Evolutionary conservation across 1,140 invertebrate species (phyloP).

Genomic region (Cepaea nemoralis): DNA sequence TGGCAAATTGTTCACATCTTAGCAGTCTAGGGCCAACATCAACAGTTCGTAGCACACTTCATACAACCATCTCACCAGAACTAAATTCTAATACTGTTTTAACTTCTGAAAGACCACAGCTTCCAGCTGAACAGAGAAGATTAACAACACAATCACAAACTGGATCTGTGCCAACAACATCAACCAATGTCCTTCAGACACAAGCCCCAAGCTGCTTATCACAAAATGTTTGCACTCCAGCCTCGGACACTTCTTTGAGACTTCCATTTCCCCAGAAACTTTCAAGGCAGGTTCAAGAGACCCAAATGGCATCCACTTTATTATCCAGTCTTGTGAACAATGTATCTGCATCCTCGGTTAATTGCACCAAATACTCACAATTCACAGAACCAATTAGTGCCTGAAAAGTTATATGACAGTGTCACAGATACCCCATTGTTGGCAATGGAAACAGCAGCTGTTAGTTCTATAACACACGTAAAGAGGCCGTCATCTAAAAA

Average conservation of each 20-base stretch:
- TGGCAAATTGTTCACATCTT: too few relatives aligned
- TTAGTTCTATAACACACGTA: not conserved
- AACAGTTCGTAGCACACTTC: too few relatives aligned
- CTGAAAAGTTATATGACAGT: not conserved
- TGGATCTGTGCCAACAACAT: not conserved
- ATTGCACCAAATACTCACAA: too few relatives aligned
- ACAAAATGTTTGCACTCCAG: not conserved
- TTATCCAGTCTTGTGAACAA: too few relatives aligned
- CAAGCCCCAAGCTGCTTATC: not conserved
- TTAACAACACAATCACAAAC: not conserved
- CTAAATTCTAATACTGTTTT: not conserved
- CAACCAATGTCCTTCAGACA: not conserved
- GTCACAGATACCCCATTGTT: not conserved
- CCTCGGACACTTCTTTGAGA: too few relatives aligned
- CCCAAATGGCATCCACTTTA: too few relatives aligned
- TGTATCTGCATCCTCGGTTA: too few relatives aligned
- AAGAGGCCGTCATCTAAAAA: not conserved
- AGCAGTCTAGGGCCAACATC: too few relatives aligned
- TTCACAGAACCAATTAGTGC: not conserved
- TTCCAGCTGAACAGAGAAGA: not conserved
- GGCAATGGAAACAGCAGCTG: not conserved
- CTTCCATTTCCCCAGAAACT: too few relatives aligned
- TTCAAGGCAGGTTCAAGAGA: too few relatives aligned
- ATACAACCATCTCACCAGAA: too few relatives aligned
- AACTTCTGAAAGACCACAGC: not conserved